Percentiles rank a stretch among this genome's conserved stretches.
Conservation (phyloP, 2,888 invertebrate genomes). For the Drosophila rubida region DNA sequence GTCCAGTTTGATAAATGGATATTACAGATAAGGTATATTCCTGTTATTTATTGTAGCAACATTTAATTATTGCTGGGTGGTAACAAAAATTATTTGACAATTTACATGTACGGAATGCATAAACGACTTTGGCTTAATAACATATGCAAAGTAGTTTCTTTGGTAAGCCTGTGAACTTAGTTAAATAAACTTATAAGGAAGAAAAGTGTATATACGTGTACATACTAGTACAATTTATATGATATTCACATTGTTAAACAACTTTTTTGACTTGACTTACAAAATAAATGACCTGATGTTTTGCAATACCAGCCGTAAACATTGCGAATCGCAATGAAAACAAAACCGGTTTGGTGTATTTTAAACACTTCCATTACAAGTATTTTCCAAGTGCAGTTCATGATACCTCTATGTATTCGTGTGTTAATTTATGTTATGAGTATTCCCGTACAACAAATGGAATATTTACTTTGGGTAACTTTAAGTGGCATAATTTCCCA, state of each 20-base stretch:
- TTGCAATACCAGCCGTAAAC: slow-evolving; percentile 2
- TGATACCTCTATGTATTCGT: slow-evolving; percentile 1
- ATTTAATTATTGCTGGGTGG: slow-evolving; percentile 22
- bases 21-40: slow-evolving; percentile 41
- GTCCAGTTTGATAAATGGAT: slow-evolving; percentile 50
- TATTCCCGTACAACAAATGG: slow-evolving; percentile 5
- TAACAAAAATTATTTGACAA: slow-evolving; percentile 15
- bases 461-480: slow-evolving; percentile 33
- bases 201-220: slow-evolving; percentile 1
- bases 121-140: background rate
- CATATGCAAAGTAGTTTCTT: background rate
- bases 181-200: background rate
- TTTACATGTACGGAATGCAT: background rate
- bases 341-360: slow-evolving; percentile 48
- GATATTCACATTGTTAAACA: background rate
- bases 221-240: background rate
- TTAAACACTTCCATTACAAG: slow-evolving; percentile 20
- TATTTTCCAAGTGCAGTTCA: slow-evolving; percentile 24
- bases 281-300: slow-evolving; percentile 8
- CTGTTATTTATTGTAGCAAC: slow-evolving; percentile 29
- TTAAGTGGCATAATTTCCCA: background rate
- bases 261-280: slow-evolving; percentile 5
- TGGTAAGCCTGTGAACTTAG: background rate
- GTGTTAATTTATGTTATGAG: background rate
- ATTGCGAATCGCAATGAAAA: slow-evolving; percentile 34